Evolutionary conservation across 1,140 invertebrate genomes (phyloP), one percentile per base, ranked within the genome.

Genomic region (Drosophila bocqueti): DNA sequence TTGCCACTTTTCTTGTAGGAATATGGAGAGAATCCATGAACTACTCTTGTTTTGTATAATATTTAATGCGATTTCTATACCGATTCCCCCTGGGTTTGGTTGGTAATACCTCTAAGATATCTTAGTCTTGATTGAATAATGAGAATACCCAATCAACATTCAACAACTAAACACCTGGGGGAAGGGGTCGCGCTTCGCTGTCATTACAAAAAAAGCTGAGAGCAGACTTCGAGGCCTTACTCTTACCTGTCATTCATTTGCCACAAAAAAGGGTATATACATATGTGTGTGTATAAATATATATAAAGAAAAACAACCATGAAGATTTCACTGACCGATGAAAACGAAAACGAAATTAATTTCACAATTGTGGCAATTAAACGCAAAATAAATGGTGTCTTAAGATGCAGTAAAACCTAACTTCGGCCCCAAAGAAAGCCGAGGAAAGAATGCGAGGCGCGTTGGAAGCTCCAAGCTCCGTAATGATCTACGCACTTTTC

Each of bases 281-380:
- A 31, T 31, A 7, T 29, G 29, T 11, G 29, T 11, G 29, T 31
- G 29, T 11, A 11, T 29, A 29, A 31, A 21, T 8, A 15, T 18
- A 4, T 9, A 36, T 15, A 52, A 55, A 57, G 42, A 65, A 50
- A 65, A 50, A 31, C 46, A 34, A 34, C n/a, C 26, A 29, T 64
- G 45, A 66, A 87, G 68, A 89, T 87, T 87, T 87, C 83, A 89
- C 83, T 89, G 58, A 49, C 61, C 74, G 78, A 85, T 80, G 76
- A 87, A 87, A 87, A 87, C 59, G 83, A 86, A 86, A 86, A 86
- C 80, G 80, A 83, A 87, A 87, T 87, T 87, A 84, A 81, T 87
- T 87, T 89, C 77, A 83, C 84, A 89, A 89, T 89, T 87, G 85
- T 72, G 82, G 84, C 81, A 87, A 83, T 87, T 87, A 87, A 87